These are phyloP conservation scores for Motacilla alba DNA, from an alignment of 2,113 vertebrate species.

Conservation along the genomic window DNA sequence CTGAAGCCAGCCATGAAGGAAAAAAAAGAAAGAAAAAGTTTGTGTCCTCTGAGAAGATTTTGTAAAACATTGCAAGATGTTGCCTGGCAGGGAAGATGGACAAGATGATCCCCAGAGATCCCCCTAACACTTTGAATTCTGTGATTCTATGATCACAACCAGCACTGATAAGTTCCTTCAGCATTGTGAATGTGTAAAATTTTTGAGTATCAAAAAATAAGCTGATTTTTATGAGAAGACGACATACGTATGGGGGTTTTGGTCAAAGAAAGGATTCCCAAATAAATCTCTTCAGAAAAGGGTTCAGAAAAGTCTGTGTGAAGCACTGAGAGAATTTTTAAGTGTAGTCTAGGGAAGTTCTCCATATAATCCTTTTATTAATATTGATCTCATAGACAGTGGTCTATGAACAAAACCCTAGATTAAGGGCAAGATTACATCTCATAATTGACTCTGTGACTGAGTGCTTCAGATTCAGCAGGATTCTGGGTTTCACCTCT, in stretches of 20 bases:
- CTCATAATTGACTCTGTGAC: background rate
- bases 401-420: background rate
- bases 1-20: background rate
- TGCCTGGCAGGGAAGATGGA: background rate
- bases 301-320: background rate
- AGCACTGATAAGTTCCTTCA: background rate
- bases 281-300: background rate
- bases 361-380: background rate
- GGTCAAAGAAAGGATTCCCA: background rate
- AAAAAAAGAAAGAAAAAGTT: background rate
- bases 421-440: background rate
- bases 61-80: background rate
- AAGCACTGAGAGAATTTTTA: background rate
- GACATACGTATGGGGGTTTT: rapidly evolving
- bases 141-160: background rate
- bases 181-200: rapidly evolving
- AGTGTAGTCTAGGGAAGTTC: background rate
- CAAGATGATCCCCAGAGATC: background rate
- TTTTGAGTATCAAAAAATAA: background rate
- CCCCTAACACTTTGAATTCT: background rate
- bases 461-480: background rate
- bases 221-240: background rate
- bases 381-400: background rate
- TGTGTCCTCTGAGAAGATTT: background rate
- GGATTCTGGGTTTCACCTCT: background rate